Evolutionary conservation across 2,113 vertebrate genomes (phyloP).

Genomic region (Petrocephalus microphthalmus): DNA sequence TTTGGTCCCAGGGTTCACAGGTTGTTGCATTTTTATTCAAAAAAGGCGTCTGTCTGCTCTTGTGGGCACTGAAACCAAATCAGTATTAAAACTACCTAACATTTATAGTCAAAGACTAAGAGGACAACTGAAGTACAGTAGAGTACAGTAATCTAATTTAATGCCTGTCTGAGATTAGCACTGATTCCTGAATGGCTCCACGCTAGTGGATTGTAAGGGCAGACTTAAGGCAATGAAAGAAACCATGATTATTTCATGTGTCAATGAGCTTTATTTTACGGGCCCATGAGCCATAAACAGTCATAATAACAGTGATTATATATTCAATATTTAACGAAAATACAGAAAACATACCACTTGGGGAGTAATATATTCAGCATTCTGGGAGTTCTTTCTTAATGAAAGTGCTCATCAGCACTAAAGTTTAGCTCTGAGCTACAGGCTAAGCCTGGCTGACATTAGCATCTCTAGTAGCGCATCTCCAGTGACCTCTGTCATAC

Average conservation of each 20-base stretch:
- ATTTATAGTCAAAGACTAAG: neutral
- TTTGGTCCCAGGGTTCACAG: neutral
- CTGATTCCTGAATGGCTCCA: neutral
- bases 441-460: neutral
- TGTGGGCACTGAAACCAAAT: neutral
- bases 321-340: neutral
- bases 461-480: neutral
- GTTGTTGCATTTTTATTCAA: neutral
- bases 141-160: neutral
- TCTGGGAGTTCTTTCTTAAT: neutral
- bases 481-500: neutral
- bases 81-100: neutral
- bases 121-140: neutral
- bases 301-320: constrained; percentile 1
- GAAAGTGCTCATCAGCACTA: neutral
- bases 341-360: neutral
- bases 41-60: neutral
- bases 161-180: neutral
- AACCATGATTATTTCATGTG: neutral
- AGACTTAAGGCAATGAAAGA: neutral
- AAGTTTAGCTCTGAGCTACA: neutral
- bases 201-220: neutral
- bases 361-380: neutral
- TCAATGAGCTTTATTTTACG: neutral
- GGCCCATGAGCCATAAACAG: neutral